Base-by-base conservation (phyloP, 2,113 vertebrate species). In the Chauna torquata region DNA sequence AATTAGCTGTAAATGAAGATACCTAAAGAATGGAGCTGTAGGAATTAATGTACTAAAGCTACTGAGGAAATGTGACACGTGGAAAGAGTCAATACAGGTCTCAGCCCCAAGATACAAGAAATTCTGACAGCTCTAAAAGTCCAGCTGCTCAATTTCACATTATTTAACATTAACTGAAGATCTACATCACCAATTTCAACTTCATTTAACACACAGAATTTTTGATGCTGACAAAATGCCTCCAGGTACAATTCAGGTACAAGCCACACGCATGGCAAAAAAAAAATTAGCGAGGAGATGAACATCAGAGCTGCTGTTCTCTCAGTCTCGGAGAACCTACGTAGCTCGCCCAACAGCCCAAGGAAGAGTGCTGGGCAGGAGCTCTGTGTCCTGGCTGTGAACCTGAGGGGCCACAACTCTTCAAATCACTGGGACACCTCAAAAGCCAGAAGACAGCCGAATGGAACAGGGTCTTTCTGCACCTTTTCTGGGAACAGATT, bases 1-100 rank as follows among this genome's bases (percentile, higher is more conserved):
- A 96, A 85, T 91, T 61, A 90, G 61, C 78, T 76, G 74, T 57
- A 92, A 95, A 90, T 40, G 61, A 94, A 40, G 62, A 79, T 54
- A 89, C 3, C 78, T 76, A 71, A 18, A 61, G 34, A 58, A 96
- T 42, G 20, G 30, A 97, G 66, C 40, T 59, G 44, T 12, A 89
- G 25, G 59, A 95, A 86, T 86, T 92, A 75, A 78, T 5, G 22
- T 18, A 45, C 42, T 89, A 82, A 84, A 96, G 77, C 81, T 95
- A 75, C 64, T 17, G 61, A 96, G 18, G 61, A 91, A 82, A 81
- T 8, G 42, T 38, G 72, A 81, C 86, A 92, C 42, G 57, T 49
- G 54, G 82, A 40, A 86, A 61, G 44, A 82, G 24, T 59, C 86
- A 58, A 27, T 42, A 38, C 7, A 68, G 22, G 25, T 64, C 77